A percentile compares a stretch with the other conserved stretches of the same genome.
Evolutionary conservation across 2,113 vertebrate genomes (phyloP).

Genomic region (Xiphias gladius): DNA sequence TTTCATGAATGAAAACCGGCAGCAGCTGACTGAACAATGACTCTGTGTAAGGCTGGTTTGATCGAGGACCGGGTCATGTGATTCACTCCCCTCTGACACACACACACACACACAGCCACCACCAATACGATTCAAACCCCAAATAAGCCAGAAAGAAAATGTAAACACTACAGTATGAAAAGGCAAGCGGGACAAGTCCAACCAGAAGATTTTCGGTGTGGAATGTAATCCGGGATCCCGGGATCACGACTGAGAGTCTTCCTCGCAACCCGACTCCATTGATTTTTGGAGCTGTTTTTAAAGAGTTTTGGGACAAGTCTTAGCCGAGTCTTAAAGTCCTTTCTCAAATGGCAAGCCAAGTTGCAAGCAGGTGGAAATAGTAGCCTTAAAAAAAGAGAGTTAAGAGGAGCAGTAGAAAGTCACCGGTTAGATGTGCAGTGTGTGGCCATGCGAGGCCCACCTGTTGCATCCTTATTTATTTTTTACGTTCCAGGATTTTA

Average conservation of each 20-base stretch:
- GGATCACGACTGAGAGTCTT: background rate
- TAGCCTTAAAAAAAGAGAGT: background rate
- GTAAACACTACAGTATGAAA: background rate
- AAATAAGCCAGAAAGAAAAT: background rate
- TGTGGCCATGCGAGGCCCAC: no score
- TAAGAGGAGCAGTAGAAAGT: no score
- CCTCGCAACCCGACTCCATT: background rate
- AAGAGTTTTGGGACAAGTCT: background rate
- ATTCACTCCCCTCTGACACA: background rate
- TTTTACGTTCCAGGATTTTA: background rate
- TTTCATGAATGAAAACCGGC: constrained; percentile 39
- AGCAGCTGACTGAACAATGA: constrained; percentile 45
- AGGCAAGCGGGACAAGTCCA: background rate
- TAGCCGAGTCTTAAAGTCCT: background rate
- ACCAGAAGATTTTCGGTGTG: no score
- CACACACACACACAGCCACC: background rate
- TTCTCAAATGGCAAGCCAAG: background rate
- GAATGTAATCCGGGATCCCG: no score
- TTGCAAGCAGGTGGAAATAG: background rate
- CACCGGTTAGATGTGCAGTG: no score
- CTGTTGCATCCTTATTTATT: background rate
- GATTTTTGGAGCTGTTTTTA: background rate
- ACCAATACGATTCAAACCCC: background rate
- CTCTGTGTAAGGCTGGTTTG: constrained; percentile 12
- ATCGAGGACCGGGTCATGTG: constrained; percentile 25